Conservation (phyloP, 2,888 invertebrate genomes). For the Drosophila borborema region DNA sequence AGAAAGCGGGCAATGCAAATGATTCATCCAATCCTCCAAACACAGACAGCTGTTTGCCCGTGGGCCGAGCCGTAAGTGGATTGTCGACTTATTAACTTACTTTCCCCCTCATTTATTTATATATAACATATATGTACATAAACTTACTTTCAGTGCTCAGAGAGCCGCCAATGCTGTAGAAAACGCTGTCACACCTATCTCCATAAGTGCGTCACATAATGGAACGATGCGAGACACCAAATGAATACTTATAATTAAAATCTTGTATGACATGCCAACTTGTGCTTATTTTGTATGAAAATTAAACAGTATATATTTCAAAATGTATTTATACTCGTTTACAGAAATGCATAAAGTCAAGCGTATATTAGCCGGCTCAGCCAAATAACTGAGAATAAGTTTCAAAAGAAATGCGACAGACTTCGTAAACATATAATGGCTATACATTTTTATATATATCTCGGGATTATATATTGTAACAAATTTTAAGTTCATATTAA, state of each 20-base stretch:
- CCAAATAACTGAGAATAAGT: too few species aligned
- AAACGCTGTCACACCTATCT: slow-evolving; percentile 81
- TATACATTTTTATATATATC: too few species aligned
- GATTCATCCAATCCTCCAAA: background rate
- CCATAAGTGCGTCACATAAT: slow-evolving; percentile 82
- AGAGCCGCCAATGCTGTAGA: slow-evolving; percentile 78
- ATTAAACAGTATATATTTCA: slow-evolving; percentile 14
- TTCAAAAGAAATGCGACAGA: too few species aligned
- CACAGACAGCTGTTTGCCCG: slow-evolving; percentile 19
- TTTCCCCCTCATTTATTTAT: slow-evolving; percentile 20
- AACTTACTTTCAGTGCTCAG: slow-evolving; percentile 69
- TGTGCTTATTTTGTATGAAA: slow-evolving; percentile 1
- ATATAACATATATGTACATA: background rate
- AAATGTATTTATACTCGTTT: background rate
- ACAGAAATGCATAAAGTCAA: too few species aligned
- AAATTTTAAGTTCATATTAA: too few species aligned
- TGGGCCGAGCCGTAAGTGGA: slow-evolving; percentile 49
- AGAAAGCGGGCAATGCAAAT: slow-evolving; percentile 29
- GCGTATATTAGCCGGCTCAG: too few species aligned
- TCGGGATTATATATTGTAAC: too few species aligned
- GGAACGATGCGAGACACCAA: background rate
- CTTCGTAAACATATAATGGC: too few species aligned
- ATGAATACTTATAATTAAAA: background rate
- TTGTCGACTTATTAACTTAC: background rate
- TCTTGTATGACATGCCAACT: background rate